Base-by-base conservation (phyloP, 1,140 invertebrate genomes). In the Drosophila littoralis region DNA sequence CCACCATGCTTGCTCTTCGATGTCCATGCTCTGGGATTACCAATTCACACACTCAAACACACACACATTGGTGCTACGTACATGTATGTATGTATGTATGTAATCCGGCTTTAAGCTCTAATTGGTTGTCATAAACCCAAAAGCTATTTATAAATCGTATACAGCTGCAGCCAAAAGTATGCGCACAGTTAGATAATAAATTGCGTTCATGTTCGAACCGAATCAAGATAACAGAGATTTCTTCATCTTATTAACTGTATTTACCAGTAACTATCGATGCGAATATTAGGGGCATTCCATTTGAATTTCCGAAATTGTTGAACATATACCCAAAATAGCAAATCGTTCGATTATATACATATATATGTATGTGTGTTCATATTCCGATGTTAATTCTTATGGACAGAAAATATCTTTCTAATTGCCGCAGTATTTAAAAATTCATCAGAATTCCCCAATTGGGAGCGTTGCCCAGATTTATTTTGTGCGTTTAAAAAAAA, bases 91-190 rank as follows among this genome's bases (percentile, higher is more conserved):
- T 36, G 13, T 63, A 59, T 73, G 84, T 48, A 48, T 85, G 81
- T 82, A 85, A 82, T 82, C 64, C 64, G 64, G 51, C 57, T 64
- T 59, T 58, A 55, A 81, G 51, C 40, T 43, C 58, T 60, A 69
- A 61, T 61, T 57, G 57, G 54, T 60, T 73, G 48, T 60, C 70
- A 54, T 67, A 73, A 12, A 52, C 28, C 42, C 22, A 15, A 13
- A 42, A 70, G 35, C 36, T 73, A 68, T 77, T 77, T 77, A 66
- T 65, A 77, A 58, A 83, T 28, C 51, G 36, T 32, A 58, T 7
- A 83, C 81, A 84, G 59, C 77, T 46, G 15, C 6, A 17, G 40
- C 6, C 1, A 63, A 58, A 72, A 82, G 9, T 71, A 15, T 33
- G 38, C 1, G 28, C 5, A 59, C 22, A 9, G 6, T 8, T n/a